Base-by-base conservation (phyloP, 1,140 invertebrate species). In the Apis laboriosa region DNA sequence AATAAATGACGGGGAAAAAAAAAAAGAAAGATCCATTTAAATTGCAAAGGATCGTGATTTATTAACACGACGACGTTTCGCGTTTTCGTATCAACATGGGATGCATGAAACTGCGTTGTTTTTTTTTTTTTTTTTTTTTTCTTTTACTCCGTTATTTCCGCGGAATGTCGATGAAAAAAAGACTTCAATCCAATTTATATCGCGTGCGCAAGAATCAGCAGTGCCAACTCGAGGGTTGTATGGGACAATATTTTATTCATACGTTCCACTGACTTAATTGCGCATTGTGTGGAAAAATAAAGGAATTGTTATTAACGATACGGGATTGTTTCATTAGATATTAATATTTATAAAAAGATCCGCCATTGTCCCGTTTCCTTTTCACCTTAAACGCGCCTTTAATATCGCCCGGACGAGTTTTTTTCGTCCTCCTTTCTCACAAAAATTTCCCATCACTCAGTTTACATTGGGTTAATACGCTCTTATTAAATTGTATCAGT, bases 21-120 rank as follows among this genome's bases (percentile, higher is more conserved):
- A 43, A 82, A 70, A 56, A 43, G 58, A 67, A 80, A 80, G 51
- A 55, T 17, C 28, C 24, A 77, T 82, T 82, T 82, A 82, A 76
- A 82, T 82, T 82, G 56, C 73, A 55, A 60, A 24, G 64, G n/a
- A 13, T 11, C 13, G 24, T 70, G 73, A 82, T 82, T 82, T 82
- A 77, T 77, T 68, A 68, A 67, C 73, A 49, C 11, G 5, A 24
- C 17, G 13, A 55, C 17, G 34, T 49, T 82, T 76, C 51, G 43
- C 58, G 55, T 55, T 76, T 43, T 68, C n/a, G 63, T 3, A n/a
- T n/a, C 70, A 73, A 67, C 55, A 24, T 68, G 61, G 8, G 58
- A 58, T 49, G 21, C 51, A 60, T 34, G 55, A 58, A 76, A 68
- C 58, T 60, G 28, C 15, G n/a, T 34, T 24, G 24, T 34, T 19